Conservation (phyloP, 1,140 invertebrate species). For the Micrasema longulum region DNA sequence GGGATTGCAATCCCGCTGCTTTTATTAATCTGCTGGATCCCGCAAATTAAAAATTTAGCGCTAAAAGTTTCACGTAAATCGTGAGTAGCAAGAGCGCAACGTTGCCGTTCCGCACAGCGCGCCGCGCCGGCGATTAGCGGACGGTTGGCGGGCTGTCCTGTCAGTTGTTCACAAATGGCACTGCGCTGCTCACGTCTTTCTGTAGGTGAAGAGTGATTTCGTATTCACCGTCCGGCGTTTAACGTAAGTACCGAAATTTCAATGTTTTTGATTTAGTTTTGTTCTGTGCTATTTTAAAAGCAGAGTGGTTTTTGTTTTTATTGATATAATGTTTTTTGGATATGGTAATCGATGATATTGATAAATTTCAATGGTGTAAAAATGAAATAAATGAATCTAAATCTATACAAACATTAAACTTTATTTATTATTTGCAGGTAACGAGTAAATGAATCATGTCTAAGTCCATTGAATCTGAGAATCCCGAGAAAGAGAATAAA, state of each 20-base stretch:
- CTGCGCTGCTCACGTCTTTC: no score
- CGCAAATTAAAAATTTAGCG: no score
- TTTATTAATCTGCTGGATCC: no score
- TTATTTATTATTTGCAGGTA: no score
- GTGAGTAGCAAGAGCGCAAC: not conserved
- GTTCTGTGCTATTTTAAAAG: not conserved
- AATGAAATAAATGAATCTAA: no score
- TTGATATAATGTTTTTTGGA: conserved; percentile 3
- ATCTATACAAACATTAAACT: no score
- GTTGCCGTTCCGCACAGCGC: not conserved
- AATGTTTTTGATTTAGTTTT: conserved; percentile 12
- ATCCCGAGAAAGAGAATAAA: no score
- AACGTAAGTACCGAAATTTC: conserved; percentile 6
- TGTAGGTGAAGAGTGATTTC: conserved; percentile 3
- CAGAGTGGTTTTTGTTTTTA: not conserved
- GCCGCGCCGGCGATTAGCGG: not conserved
- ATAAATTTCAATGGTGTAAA: no score
- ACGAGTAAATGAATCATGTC: no score
- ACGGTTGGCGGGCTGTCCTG: conserved; percentile 9
- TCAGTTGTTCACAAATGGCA: no score
- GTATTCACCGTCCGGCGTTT: conserved; percentile 16
- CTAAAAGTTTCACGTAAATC: not conserved
- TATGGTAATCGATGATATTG: conserved; percentile 12
- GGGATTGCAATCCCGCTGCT: no score
- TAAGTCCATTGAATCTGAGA: no score